Base-by-base conservation (phyloP, 2,797 vertebrate species). In the Alectoris magna region DNA sequence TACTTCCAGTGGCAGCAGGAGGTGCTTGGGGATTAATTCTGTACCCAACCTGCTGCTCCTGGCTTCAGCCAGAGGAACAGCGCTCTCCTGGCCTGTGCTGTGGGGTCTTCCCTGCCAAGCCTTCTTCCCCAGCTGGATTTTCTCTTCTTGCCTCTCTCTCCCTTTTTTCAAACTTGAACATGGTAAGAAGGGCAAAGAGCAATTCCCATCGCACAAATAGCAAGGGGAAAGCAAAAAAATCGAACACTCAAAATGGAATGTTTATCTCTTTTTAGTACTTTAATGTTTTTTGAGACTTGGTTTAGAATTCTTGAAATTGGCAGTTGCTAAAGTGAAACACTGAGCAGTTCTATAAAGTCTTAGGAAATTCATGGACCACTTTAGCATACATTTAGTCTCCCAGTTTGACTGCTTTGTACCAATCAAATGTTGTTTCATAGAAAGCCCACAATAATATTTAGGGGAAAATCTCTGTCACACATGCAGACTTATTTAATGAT, bases 41-140 rank as follows among this genome's bases (percentile, higher is more conserved):
- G 49, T 38, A 89, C 81, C 60, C 53, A 71, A 93, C 87, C 93
- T 94, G 88, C 92, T 91, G 93, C 81, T 96, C 14, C 88, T 96
- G 88, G 93, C 92, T 80, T 27, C 84, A 87, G 78, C 72, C 44
- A 3, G 14, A 90, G 90, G 77, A 94, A 2, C 64, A 55, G 46
- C 34, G 56, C 64, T 90, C 84, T 31, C n/a, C 81, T 91, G 87
- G 91, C 73, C 76, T 17, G 1, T 70, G 76, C 63, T 63, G 26
- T 0, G 0, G 51, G 63, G 49, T 63, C 84, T 75, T 84, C 43
- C 34, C 41, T 90, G 79, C 87, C 92, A 95, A 85, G 10, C 43
- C 31, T 15, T 67, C 44, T 60, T 94, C 86, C 84, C 74, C 53
- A 87, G 68, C 21, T 53, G 49, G 26, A 24, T 74, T 31, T 75